A percentile compares a stretch with the other conserved stretches of the same genome.
Evolutionary conservation across 2,888 invertebrate species (phyloP).

Genomic region (Catonia carolina): DNA sequence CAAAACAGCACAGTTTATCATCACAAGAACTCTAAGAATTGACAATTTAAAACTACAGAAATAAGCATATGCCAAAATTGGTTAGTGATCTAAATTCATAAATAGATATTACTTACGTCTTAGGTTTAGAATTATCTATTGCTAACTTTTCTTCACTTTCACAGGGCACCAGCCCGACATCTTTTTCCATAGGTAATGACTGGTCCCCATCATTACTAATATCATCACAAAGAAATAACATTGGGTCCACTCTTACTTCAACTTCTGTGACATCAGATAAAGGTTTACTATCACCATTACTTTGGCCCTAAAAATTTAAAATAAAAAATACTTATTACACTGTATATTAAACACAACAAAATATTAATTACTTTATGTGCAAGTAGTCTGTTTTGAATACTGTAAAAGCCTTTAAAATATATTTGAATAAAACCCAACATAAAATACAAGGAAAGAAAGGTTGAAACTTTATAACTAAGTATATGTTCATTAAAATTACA

Average conservation of each 20-base stretch:
- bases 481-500: too few relatives aligned
- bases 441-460: too few relatives aligned
- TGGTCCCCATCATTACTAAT: slow-evolving; percentile 34
- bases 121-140: neutral
- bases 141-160: neutral
- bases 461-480: too few relatives aligned
- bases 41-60: too few relatives aligned
- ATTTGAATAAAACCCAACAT: too few relatives aligned
- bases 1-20: too few relatives aligned
- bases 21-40: too few relatives aligned
- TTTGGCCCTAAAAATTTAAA: slow-evolving; percentile 6
- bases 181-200: neutral
- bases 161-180: neutral
- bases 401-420: too few relatives aligned
- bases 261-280: slow-evolving; percentile 44
- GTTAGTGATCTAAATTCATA: too few relatives aligned
- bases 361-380: neutral
- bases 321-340: too few relatives aligned
- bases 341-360: neutral
- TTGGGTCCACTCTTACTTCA: slow-evolving; percentile 63
- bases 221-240: slow-evolving; percentile 50
- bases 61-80: too few relatives aligned
- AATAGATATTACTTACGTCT: neutral
- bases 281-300: neutral
- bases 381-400: too few relatives aligned